Evolutionary conservation across 2,797 vertebrate genomes (phyloP).

Genomic region (Cercopithecus hamlyni): DNA sequence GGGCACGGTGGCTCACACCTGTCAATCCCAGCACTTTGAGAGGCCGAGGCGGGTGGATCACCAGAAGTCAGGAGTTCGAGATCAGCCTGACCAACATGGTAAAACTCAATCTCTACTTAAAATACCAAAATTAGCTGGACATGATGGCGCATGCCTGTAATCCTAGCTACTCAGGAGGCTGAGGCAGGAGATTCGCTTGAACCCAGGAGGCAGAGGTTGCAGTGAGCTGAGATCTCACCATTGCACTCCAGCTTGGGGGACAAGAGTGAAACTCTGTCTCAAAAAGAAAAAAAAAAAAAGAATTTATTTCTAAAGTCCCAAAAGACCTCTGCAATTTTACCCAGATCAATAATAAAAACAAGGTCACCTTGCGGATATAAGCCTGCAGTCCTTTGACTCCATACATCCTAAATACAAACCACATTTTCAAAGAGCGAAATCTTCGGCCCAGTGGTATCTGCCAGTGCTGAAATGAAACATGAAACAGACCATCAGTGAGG

Average conservation of each 20-base stretch:
- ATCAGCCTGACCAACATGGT: background rate
- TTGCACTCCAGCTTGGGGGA: background rate
- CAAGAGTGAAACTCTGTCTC: background rate
- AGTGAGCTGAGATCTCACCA: background rate
- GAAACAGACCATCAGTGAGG: background rate
- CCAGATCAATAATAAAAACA: background rate
- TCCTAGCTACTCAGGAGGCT: background rate
- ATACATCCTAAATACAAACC: constrained; percentile 97
- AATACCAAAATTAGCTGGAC: background rate
- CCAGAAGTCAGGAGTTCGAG: background rate
- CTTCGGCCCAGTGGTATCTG: constrained; percentile 96
- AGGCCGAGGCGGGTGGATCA: background rate
- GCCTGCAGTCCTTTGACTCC: constrained; percentile 93
- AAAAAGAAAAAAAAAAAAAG: background rate
- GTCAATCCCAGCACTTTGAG: background rate
- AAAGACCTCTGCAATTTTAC: background rate
- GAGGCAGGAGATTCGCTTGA: background rate
- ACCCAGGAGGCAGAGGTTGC: background rate
- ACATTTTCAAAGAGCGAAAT: constrained; percentile 97
- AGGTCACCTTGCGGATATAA: constrained; percentile 94
- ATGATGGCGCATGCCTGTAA: background rate
- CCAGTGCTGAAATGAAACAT: constrained; percentile 91
- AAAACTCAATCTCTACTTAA: background rate
- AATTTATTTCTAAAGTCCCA: background rate
- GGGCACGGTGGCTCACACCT: background rate